Base-by-base conservation (phyloP, 1,140 invertebrate species). In the Drosophila novamexicana region DNA sequence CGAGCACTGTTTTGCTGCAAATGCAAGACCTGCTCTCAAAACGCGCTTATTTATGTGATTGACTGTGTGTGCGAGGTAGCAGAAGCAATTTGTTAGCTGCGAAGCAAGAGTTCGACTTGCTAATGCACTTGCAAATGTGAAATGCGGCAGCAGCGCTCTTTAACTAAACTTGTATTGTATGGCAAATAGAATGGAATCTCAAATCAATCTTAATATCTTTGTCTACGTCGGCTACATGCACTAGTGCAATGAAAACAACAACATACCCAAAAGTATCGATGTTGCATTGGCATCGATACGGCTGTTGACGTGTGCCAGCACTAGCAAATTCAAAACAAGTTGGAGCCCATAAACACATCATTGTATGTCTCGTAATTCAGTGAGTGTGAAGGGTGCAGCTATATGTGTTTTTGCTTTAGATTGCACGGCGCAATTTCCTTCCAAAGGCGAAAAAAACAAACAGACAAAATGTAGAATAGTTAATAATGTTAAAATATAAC, bases 1-100 rank as follows among this genome's bases (percentile, higher is more conserved):
- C 57, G 29, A 59, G 74, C 84, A 83, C 73, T 77, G 77, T 77
- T 75, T 79, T 63, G 50, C 73, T 65, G 63, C 59, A 61, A 89
- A 72, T 86, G 79, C 77, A 77, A 86, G 77, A 79, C 79, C 77
- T 83, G 77, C 69, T 83, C 40, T 54, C 18, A 34, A 57, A 42
- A 37, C 49, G 53, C 57, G 59, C 73, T 65, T 89, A 80, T 89
- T 89, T 88, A 83, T 88, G 71, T 68, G 68, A 47, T 40, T 56
- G 65, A 61, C 65, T 65, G 50, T 14, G 12, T 14, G 12, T 22
- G 52, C 22, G 36, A 12, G 22, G 10, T 57, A 71, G 40, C 80
- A 77, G 52, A 44, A 79, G 72, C 58, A 79, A 81, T 49, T 63
- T 58, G n/a, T 64, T 63, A 68, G 42, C 50, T 7, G 16, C 39